These are phyloP conservation scores for Rotaria sp. DNA, from an alignment of 2,888 invertebrate species.

Conservation along the genomic window DNA sequence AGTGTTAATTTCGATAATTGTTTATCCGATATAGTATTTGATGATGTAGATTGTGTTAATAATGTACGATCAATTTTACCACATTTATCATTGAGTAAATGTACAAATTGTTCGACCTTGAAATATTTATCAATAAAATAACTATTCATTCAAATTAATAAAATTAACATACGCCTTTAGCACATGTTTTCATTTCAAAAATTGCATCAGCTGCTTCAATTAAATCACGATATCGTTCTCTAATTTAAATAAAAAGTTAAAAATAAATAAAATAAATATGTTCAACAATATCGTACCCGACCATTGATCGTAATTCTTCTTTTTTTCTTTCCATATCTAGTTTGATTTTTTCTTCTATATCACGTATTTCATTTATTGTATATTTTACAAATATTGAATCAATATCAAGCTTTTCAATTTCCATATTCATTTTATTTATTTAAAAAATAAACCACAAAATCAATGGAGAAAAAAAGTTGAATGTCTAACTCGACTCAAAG, in stretches of 20 bases:
- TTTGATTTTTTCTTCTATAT: constrained; percentile 37
- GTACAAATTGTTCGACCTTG: constrained; percentile 24
- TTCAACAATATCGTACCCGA: constrained; percentile 28
- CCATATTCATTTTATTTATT: constrained; percentile 13
- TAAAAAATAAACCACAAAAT: not conserved
- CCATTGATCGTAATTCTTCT: constrained; percentile 40
- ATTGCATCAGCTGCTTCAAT: constrained; percentile 41
- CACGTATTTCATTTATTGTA: constrained; percentile 38
- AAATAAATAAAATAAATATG: not conserved
- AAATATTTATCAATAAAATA: not conserved
- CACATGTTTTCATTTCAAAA: constrained; percentile 39
- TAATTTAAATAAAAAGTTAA: not conserved
- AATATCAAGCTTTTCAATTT: constrained; percentile 39
- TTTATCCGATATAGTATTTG: not conserved
- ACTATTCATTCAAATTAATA: not conserved
- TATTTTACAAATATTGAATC: constrained; percentile 39
- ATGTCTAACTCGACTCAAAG: not conserved
- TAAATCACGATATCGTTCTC: constrained; percentile 39
- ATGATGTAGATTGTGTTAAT: not conserved
- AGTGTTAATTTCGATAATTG: not conserved
- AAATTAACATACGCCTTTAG: constrained; percentile 27
- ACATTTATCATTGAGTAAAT: constrained; percentile 21
- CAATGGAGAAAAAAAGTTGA: too few relatives aligned
- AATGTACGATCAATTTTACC: not conserved
- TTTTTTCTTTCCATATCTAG: constrained; percentile 39